Evolutionary conservation across 1,140 invertebrate species (phyloP), one percentile per base, ranked within the genome.

Genomic region (Leptopilina clavipes): DNA sequence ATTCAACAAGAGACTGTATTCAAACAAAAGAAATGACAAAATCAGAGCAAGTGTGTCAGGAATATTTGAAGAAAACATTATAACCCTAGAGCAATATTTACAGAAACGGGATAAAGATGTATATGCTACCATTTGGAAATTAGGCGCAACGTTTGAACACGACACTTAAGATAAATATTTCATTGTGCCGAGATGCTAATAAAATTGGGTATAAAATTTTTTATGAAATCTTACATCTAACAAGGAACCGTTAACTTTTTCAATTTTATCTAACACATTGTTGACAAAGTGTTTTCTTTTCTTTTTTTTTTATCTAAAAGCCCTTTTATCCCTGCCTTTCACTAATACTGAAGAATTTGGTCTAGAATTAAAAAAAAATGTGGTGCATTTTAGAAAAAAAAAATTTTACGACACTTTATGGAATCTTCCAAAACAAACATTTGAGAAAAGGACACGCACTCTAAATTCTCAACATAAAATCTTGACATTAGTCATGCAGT

Each of bases 91-190:
- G 2, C 43, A 44, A 44, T 44, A 44, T 44, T 44, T 44, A 12
- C 8, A 44, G 43, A 44, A 9, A 44, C 10, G 1, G 25, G 6
- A 6, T 31, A 31, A 31, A 31, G 6, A 3, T 31, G 25, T 31
- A n/a, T 31, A 31, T 31, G 6, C 25, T n/a, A 31, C 6, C 1
- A 31, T 3, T 31, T 31, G 25, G 1, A 31, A 31, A 31, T 31
- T 31, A 31, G 25, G n/a, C n/a, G 6, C 1, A 31, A 31, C 10
- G 3, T 48, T 48, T 48, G 14, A 48, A 48, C 45, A 48, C 14
- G 45, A 48, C 45, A n/a, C 45, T 48, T 48, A 14, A 48, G 12
- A 48, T 48, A 48, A 48, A 48, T 48, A 48, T 48, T 48, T 14
- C 12, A 44, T 44, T 44, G 8, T 44, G 1, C 8, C 43, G 43